Evolutionary conservation across 2,888 invertebrate species (phyloP), one percentile per base, ranked within the genome.

Genomic region (Acrocera orbiculus): DNA sequence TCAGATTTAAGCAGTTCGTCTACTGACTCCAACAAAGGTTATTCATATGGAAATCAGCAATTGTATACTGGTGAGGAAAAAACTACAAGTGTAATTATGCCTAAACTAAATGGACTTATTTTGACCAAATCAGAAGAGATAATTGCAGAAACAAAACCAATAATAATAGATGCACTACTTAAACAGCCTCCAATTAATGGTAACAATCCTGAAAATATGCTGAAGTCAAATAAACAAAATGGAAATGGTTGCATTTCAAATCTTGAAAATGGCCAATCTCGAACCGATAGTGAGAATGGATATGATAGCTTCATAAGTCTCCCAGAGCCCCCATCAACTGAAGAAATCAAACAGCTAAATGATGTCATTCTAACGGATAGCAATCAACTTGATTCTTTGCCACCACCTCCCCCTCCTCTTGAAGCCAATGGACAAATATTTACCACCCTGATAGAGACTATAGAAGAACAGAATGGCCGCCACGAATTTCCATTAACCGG

Each of bases 31-130:
- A 78, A 78, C 52, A 74, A 73, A 10, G 76, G 75, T 39, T 77
- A 85, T 53, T 70, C 75, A 28, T 85, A 85, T 51, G 76, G 82
- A 35, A 81, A 77, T 52, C 85, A 85, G 56, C 64, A 73, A 45
- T 72, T 78, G 16, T 82, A 82, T 50, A 76, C 77, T 35, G 67
- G 73, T 44, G 79, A 79, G 24, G 70, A 70, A 37, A 74, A 74
- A 38, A 78, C 76, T 35, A 42, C 14, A 34, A 39, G 32, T 25
- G 37, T 38, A n/a, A 31, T 37, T 15, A 42, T 61, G 2, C 61
- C 62, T 40, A 57, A 61, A 14, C 37, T 38, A 10, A 58, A 31
- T 19, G 15, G 15, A 13, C n/a, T n/a, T n/a, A n/a, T n/a, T n/a
- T n/a, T n/a, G n/a, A n/a, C n/a, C n/a, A n/a, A n/a, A n/a, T n/a